These are phyloP conservation scores for Nezara viridula DNA, from an alignment of 2,888 invertebrate species.

Conservation along the genomic window DNA sequence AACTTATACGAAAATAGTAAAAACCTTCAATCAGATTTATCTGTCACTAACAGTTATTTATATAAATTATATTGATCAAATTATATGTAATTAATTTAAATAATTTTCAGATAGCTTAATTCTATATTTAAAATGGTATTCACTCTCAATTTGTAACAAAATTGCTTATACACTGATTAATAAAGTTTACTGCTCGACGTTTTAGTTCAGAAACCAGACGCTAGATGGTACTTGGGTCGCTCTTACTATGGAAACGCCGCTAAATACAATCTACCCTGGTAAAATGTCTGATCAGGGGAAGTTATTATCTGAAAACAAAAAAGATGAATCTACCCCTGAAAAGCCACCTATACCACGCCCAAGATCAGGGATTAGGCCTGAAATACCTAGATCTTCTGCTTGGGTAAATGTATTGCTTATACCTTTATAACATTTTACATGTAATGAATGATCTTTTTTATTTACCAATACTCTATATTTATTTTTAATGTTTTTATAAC, in stretches of 20 bases:
- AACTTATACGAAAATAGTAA: neutral
- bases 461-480: neutral
- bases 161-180: neutral
- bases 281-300: slow-evolving; percentile 40
- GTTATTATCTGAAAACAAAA: slow-evolving; percentile 16
- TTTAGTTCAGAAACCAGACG: neutral
- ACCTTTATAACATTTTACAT: neutral
- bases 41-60: neutral
- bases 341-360: slow-evolving; percentile 22
- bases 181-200: neutral
- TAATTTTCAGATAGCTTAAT: neutral
- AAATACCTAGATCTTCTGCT: slow-evolving; percentile 36
- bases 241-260: slow-evolving; percentile 29
- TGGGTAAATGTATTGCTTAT: slow-evolving; percentile 10
- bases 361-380: neutral
- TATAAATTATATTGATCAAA: neutral
- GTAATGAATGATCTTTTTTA: neutral
- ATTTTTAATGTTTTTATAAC: neutral
- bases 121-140: neutral
- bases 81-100: neutral
- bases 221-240: neutral
- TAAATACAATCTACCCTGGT: neutral
- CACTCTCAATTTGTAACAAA: neutral
- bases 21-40: neutral
- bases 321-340: slow-evolving; percentile 34